Conservation (phyloP, 2,797 vertebrate species). For the Labeo calbasu region DNA sequence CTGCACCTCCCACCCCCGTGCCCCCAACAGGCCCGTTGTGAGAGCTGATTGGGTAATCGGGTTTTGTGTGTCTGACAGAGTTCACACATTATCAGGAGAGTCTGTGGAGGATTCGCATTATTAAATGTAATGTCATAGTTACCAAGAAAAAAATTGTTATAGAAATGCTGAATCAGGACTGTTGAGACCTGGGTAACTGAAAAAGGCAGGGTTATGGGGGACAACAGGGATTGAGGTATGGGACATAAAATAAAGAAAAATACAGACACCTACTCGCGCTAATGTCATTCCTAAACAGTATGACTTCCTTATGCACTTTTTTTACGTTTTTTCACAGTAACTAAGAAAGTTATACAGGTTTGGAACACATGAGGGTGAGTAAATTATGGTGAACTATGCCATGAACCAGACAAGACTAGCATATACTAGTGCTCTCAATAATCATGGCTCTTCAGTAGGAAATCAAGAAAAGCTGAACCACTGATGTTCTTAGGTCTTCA, state of each 20-base stretch:
- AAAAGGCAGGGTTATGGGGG: neutral
- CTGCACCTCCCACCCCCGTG: conserved; percentile 8
- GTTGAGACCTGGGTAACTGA: conserved; percentile 16
- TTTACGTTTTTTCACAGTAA: neutral
- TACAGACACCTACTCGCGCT: neutral
- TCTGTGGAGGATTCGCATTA: conserved; percentile 45
- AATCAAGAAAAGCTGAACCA: neutral
- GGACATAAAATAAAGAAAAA: neutral
- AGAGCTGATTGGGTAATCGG: conserved; percentile 59
- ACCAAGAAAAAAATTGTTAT: conserved; percentile 4
- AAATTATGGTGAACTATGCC: neutral
- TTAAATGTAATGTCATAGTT: conserved; percentile 45
- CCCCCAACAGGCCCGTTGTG: conserved; percentile 46
- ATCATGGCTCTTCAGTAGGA: neutral
- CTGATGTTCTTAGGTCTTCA: neutral
- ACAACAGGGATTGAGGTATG: neutral
- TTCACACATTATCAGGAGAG: conserved; percentile 52
- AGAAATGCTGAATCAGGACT: conserved; percentile 46
- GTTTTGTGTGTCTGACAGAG: conserved; percentile 43
- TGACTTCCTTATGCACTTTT: neutral
- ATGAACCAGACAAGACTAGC: neutral
- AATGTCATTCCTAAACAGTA: neutral
- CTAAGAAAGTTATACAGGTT: neutral
- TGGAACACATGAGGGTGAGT: neutral
- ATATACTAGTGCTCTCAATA: neutral